Conservation (phyloP, 2,113 vertebrate species). For the Lophius piscatorius region DNA sequence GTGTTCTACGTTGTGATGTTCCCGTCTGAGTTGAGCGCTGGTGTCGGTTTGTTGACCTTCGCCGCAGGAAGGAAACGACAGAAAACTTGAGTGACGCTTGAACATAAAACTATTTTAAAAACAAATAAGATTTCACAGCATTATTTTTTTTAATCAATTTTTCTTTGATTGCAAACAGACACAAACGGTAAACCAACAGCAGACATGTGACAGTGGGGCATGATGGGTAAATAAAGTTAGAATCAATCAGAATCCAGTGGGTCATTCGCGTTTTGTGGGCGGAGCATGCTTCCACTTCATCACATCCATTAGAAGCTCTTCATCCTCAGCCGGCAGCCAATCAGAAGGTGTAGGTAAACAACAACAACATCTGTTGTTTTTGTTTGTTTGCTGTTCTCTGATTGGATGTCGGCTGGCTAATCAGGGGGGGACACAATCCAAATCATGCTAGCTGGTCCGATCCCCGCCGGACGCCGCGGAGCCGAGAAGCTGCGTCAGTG, state of each 20-base stretch:
- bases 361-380: not conserved
- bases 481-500: not conserved
- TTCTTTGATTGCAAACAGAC: not conserved
- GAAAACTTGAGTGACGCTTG: too few relatives aligned
- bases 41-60: too few relatives aligned
- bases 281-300: slow-evolving; percentile 6
- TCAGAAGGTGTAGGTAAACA: slow-evolving; percentile 26
- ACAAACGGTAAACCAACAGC: not conserved
- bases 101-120: too few relatives aligned
- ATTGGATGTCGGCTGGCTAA: not conserved
- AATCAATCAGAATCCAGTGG: not conserved
- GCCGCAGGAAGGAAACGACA: too few relatives aligned
- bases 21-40: too few relatives aligned
- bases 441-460: slow-evolving; percentile 23
- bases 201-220: not conserved
- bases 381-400: slow-evolving; percentile 28
- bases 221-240: too few relatives aligned
- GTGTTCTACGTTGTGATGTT: too few relatives aligned
- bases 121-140: too few relatives aligned
- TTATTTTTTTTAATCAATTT: too few relatives aligned
- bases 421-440: not conserved
- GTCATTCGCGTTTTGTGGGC: not conserved
- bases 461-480: not conserved
- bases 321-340: slow-evolving; percentile 1
- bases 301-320: too few relatives aligned